These are phyloP conservation scores for Centropristis striata DNA, from an alignment of 2,113 vertebrate genomes.

Conservation along the genomic window DNA sequence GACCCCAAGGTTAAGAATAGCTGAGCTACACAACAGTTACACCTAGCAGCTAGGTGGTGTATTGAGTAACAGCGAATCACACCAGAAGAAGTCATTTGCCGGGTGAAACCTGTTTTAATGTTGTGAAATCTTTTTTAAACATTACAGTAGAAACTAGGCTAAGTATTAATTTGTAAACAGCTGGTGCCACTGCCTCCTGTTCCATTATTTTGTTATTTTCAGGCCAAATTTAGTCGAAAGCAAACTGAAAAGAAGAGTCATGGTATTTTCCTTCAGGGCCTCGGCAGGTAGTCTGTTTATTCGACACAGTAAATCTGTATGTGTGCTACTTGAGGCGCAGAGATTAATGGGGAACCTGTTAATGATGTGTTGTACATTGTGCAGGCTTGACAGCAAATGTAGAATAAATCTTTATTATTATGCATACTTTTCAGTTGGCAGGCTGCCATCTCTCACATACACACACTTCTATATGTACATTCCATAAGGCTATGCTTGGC, in stretches of 20 bases:
- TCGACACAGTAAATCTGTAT: conserved; percentile 1
- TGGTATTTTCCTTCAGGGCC: neutral
- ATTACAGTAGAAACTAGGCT: neutral
- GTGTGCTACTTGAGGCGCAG: neutral
- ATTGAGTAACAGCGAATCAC: neutral
- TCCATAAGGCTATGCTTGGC: conserved; percentile 5
- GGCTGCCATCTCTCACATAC: neutral
- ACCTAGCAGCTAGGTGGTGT: no score
- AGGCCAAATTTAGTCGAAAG: neutral
- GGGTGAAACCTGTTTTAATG: neutral
- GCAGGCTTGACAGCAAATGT: neutral
- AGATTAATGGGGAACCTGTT: conserved; percentile 1
- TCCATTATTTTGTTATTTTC: neutral
- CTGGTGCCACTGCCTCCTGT: neutral
- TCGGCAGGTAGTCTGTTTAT: neutral
- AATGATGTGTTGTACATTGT: conserved; percentile 2
- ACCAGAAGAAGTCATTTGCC: no score
- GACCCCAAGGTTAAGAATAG: no score
- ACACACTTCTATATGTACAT: neutral
- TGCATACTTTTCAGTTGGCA: conserved; percentile 15
- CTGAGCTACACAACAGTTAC: no score
- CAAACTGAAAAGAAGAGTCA: neutral
- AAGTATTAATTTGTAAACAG: neutral
- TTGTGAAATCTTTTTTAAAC: neutral
- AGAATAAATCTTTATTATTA: conserved; percentile 24